Conservation (phyloP, 2,888 invertebrate genomes). For the Lysandra bellargus region DNA sequence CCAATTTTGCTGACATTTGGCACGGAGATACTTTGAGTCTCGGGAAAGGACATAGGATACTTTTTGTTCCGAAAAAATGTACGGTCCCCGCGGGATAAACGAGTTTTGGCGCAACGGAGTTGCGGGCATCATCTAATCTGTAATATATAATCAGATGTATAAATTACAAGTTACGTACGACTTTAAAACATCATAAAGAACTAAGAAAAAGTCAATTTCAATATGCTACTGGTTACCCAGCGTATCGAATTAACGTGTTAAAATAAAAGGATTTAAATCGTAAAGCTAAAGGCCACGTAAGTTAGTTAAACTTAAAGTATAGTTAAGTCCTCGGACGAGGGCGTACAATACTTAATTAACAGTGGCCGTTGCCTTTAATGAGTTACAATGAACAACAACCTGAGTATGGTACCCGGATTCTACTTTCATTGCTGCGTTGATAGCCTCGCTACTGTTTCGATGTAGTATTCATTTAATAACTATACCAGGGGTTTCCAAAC, state of each 20-base stretch:
- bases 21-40: no score
- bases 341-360: slow-evolving; percentile 50
- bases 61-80: no score
- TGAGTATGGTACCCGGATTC: neutral
- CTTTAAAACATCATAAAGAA: neutral
- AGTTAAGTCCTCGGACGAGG: slow-evolving; percentile 4
- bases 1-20: no score
- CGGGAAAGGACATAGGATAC: no score
- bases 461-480: neutral
- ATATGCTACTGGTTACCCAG: neutral
- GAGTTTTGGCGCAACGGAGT: no score
- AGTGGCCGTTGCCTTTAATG: slow-evolving; percentile 40
- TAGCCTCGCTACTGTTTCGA: neutral
- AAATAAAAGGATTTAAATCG: neutral
- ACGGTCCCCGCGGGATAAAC: no score
- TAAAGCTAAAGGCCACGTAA: neutral
- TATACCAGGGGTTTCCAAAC: neutral
- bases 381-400: slow-evolving; percentile 41
- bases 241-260: slow-evolving; percentile 17
- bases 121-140: no score
- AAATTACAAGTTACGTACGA: neutral
- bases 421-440: neutral
- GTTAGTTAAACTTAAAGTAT: neutral
- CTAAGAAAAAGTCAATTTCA: neutral
- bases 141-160: no score